Conservation (phyloP, 2,113 vertebrate species). For the Anthoscopus minutus region DNA sequence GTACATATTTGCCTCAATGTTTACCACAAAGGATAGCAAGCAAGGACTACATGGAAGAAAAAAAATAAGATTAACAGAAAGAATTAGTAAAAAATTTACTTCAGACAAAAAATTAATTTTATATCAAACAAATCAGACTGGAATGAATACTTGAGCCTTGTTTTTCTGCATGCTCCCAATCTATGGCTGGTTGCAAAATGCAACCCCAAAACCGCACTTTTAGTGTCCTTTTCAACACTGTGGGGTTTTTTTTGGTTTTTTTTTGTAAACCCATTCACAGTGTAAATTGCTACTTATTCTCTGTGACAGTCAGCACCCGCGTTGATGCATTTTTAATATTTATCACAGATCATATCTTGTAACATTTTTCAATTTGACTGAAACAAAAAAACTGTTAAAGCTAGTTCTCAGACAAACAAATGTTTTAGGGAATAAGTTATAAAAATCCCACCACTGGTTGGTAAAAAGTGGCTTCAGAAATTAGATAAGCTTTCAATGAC, state of each 20-base stretch:
- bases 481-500: not conserved
- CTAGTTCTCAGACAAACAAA: not conserved
- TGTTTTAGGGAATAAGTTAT: not conserved
- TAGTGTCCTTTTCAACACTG: not conserved
- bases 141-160: not conserved
- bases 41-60: not conserved
- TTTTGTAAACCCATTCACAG: not conserved
- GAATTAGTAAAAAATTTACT: not conserved
- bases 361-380: not conserved
- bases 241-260: too few species aligned
- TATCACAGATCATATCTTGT: not conserved
- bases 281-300: not conserved
- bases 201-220: fast-evolving
- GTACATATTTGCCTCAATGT: not conserved
- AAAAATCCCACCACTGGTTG: not conserved
- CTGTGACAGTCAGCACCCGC: not conserved
- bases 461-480: not conserved
- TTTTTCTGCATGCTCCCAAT: not conserved
- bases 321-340: not conserved
- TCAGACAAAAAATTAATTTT: not conserved
- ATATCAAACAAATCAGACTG: not conserved
- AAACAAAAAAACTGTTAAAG: not conserved
- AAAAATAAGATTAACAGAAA: not conserved
- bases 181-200: fast-evolving
- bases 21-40: not conserved